Base-by-base conservation (phyloP, 2,888 invertebrate species). In the Tetragonula carbonaria region DNA sequence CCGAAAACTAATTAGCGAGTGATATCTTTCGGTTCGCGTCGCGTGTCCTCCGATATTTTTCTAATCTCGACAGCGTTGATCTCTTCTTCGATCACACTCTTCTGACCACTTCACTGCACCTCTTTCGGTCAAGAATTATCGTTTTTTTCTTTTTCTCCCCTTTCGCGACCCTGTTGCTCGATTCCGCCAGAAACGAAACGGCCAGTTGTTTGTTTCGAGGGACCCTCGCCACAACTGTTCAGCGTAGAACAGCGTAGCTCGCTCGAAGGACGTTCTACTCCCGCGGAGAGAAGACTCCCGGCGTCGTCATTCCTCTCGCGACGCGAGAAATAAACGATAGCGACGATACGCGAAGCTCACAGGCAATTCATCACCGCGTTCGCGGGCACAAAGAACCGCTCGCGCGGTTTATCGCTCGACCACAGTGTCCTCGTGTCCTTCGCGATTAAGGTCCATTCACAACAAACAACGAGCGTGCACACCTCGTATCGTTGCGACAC, bases 331-430 rank as follows among this genome's bases (percentile, higher is more conserved):
- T 68, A 80, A 79, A 66, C 65, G 82, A 66, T 65, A 62, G 53
- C 33, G 38, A 76, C 72, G 79, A 80, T 80, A 80, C 57, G 45
- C 67, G 72, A 65, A 28, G 33, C 18, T 18, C 57, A 65, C 51
- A 51, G 55, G 28, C 78, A 67, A 82, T 82, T 82, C 82, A 70
- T 68, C 82, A 73, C 72, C 63, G n/a, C 51, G 71, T 23, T 11
- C 38, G 51, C 53, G 65, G 45, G 45, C 72, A 82, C 73, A 79
- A 62, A 79, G 73, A 73, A 38, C 62, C 76, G 74, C 65, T 65
- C 63, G 33, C 68, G 2, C 62, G 45, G 13, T 74, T 78, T 74
- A 77, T 84, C 82, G 33, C 38, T 50, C 74, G 68, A 55, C 71
- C 38, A 80, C 14, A 45, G 70, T 74, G 76, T 45, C 71, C 80